Evolutionary conservation across 1,140 invertebrate species (phyloP).

Genomic region (Spodoptera frugiperda): DNA sequence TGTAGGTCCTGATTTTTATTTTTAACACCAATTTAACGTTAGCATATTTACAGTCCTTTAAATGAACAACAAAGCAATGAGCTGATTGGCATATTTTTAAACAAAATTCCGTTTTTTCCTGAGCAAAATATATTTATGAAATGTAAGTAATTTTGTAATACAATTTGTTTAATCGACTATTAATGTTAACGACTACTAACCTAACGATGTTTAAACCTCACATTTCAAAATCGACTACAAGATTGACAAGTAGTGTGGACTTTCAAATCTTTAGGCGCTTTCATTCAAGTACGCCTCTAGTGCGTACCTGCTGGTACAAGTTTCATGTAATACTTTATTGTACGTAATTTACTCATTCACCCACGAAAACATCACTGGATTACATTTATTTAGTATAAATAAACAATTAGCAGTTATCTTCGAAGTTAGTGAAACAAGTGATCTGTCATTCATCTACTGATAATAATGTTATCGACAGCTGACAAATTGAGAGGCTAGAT

Average conservation of each 20-base stretch:
- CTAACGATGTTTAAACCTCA: too few species aligned
- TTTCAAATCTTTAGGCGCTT: too few species aligned
- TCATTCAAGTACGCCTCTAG: conserved; percentile 8
- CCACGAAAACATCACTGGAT: not conserved
- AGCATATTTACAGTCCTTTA: too few species aligned
- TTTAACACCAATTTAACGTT: too few species aligned
- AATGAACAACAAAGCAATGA: too few species aligned
- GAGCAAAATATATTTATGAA: too few species aligned
- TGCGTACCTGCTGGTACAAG: conserved; percentile 36
- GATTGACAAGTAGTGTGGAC: not conserved
- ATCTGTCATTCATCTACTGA: not conserved
- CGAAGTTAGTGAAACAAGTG: conserved; percentile 3
- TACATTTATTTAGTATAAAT: conserved; percentile 7
- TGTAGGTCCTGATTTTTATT: too few species aligned
- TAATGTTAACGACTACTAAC: too few species aligned
- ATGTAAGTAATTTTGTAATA: too few species aligned
- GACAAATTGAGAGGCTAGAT: conserved; percentile 17
- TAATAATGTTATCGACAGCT: conserved; percentile 38
- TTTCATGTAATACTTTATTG: not conserved
- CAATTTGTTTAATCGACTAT: too few species aligned
- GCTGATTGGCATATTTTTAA: too few species aligned
- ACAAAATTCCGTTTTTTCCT: too few species aligned
- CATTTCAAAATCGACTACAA: not conserved
- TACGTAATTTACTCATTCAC: conserved; percentile 2
- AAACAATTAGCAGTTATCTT: conserved; percentile 1